A percentile compares a stretch with the other conserved stretches of the same genome.
phyloP scores from a whole-genome alignment of 2,797 vertebrate species.

The Malacoctenus gilli region DNA sequence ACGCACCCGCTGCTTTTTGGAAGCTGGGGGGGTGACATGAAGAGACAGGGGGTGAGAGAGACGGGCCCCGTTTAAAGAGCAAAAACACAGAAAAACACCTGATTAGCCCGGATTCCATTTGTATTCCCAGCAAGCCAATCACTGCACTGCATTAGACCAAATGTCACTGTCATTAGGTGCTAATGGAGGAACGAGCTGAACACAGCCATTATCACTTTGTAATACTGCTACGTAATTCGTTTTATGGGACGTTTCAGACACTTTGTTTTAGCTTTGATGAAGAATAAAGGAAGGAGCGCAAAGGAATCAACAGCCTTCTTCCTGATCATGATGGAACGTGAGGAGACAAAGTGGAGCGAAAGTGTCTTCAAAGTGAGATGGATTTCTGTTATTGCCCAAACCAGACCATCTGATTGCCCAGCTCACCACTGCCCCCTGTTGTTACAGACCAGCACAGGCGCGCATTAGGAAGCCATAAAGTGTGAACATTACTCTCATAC shows the following conservation, averaged over 20 bases:
- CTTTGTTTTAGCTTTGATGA: too few species aligned
- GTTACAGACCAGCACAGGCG: slow-evolving; percentile 11
- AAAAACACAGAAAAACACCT: background rate
- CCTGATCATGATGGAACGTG: too few species aligned
- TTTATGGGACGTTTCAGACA: too few species aligned
- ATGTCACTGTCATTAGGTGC: background rate
- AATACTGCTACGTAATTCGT: too few species aligned
- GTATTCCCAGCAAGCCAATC: background rate
- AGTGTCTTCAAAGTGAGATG: too few species aligned
- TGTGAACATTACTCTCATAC: too few species aligned
- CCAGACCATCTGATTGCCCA: too few species aligned
- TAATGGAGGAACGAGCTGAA: background rate
- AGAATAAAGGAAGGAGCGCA: too few species aligned
- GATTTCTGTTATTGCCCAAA: too few species aligned
- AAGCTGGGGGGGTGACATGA: slow-evolving; percentile 52
- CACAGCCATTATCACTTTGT: background rate
- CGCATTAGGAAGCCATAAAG: too few species aligned
- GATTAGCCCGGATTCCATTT: background rate
- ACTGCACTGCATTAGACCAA: background rate
- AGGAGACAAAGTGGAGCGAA: too few species aligned
- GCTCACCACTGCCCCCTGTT: slow-evolving; percentile 56
- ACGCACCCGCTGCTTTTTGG: slow-evolving; percentile 92
- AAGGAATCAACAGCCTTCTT: too few species aligned
- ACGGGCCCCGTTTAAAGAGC: slow-evolving; percentile 1
- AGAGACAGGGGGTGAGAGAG: background rate